Percentiles rank a stretch among this genome's conserved stretches.
phyloP scores from a whole-genome alignment of 2,113 vertebrate species.

The Hypanus sabinus region DNA sequence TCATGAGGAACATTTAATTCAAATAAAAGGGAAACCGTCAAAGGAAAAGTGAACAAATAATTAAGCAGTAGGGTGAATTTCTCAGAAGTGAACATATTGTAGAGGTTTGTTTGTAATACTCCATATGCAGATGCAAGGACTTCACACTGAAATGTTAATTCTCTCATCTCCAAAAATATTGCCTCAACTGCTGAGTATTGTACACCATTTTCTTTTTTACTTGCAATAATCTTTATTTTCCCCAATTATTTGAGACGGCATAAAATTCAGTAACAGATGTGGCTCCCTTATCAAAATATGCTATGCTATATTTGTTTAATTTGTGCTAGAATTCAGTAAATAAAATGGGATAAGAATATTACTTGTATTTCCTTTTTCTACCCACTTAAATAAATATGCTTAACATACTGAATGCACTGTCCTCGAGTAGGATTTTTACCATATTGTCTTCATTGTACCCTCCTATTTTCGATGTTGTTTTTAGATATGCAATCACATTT shows the following conservation, averaged over 20 bases:
- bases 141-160: too few relatives aligned
- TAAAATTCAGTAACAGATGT: not conserved
- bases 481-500: too few relatives aligned
- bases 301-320: not conserved
- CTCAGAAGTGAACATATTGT: not conserved
- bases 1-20: too few relatives aligned
- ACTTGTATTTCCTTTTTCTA: not conserved
- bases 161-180: too few relatives aligned
- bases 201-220: too few relatives aligned
- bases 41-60: not conserved
- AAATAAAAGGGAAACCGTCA: not conserved
- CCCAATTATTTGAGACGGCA: not conserved
- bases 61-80: not conserved
- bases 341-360: not conserved
- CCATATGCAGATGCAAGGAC: too few relatives aligned
- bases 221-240: not conserved
- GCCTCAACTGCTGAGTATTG: too few relatives aligned
- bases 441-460: not conserved
- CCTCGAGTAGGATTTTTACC: not conserved
- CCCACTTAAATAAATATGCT: not conserved
- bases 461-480: not conserved
- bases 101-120: too few relatives aligned
- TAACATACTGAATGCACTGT: not conserved
- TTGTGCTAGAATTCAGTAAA: not conserved
- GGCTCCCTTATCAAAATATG: not conserved